Percentiles rank a stretch among this genome's conserved stretches.
These are phyloP conservation scores for Leucophenga varia DNA, from an alignment of 1,140 invertebrate species.

Conservation along the genomic window DNA sequence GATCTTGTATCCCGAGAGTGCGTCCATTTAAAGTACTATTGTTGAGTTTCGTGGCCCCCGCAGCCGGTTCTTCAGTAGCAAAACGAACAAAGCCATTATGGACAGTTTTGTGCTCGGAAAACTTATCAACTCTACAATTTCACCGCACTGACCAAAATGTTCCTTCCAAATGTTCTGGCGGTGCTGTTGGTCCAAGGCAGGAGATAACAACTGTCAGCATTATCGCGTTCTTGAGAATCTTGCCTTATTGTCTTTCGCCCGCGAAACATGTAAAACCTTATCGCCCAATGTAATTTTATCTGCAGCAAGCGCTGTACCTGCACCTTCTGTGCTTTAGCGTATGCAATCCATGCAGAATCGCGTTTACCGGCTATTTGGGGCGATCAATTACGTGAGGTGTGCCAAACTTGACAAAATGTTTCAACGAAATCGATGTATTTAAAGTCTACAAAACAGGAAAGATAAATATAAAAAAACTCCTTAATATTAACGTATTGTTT, in stretches of 20 bases:
- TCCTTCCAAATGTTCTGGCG: slow-evolving; percentile 15
- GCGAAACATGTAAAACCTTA: slow-evolving; percentile 9
- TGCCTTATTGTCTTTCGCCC: not conserved
- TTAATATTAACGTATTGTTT: no score
- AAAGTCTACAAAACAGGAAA: slow-evolving; percentile 16
- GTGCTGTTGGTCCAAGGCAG: slow-evolving; percentile 20
- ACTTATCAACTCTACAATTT: slow-evolving; percentile 18
- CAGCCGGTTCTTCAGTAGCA: not conserved
- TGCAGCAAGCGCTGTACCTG: slow-evolving; percentile 26
- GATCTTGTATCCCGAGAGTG: slow-evolving; percentile 31
- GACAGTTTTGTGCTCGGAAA: slow-evolving; percentile 11
- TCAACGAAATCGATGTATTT: slow-evolving; percentile 28
- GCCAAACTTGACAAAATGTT: slow-evolving; percentile 36
- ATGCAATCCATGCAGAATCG: slow-evolving; percentile 19
- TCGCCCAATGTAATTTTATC: slow-evolving; percentile 23
- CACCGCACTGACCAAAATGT: slow-evolving; percentile 29
- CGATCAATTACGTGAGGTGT: slow-evolving; percentile 17
- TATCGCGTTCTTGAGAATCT: not conserved
- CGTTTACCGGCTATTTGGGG: slow-evolving; percentile 12
- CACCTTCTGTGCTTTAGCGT: slow-evolving; percentile 22
- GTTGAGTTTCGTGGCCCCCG: slow-evolving; percentile 26
- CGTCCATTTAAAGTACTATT: slow-evolving; percentile 24
- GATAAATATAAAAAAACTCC: not conserved
- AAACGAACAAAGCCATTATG: slow-evolving; percentile 28
- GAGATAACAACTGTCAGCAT: slow-evolving; percentile 25